Evolutionary conservation across 2,113 vertebrate species (phyloP).

Genomic region (Mus pahari): DNA sequence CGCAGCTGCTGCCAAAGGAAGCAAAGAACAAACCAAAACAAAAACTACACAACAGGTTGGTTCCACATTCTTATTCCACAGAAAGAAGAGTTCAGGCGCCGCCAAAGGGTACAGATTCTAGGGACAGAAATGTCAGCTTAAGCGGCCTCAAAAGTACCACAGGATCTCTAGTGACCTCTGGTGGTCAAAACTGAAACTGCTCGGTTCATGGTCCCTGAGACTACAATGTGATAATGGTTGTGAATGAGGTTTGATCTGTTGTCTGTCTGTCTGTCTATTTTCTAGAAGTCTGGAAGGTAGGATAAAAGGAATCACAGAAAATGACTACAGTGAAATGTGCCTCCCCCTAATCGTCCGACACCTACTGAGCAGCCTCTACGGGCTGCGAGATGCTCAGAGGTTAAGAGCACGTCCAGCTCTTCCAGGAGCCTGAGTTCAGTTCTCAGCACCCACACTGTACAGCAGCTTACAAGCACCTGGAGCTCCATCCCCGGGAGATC

Average conservation of each 20-base stretch:
- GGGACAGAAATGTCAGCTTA: constrained; percentile 16
- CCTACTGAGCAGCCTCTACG: neutral
- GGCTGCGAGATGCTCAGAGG: neutral
- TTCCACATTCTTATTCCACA: neutral
- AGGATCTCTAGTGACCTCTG: constrained; percentile 74
- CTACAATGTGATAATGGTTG: neutral
- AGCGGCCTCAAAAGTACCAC: constrained; percentile 20
- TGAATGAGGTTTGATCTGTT: neutral
- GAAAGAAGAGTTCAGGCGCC: constrained; percentile 56
- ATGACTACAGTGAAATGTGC: neutral
- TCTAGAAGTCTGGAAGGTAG: neutral
- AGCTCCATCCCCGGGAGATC: neutral
- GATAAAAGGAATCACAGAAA: neutral
- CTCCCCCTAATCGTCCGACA: neutral
- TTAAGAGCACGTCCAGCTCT: neutral
- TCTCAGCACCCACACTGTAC: too few relatives aligned
- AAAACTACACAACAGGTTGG: neutral
- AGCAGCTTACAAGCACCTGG: too few relatives aligned
- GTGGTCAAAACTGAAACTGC: constrained; percentile 70
- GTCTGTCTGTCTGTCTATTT: neutral
- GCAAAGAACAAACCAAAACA: neutral
- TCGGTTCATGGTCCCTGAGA: neutral
- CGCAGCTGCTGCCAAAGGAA: neutral
- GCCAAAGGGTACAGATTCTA: constrained; percentile 50
- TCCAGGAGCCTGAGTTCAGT: neutral